Evolutionary conservation across 2,888 invertebrate species (phyloP).

Genomic region (Drosophila sordidula): DNA sequence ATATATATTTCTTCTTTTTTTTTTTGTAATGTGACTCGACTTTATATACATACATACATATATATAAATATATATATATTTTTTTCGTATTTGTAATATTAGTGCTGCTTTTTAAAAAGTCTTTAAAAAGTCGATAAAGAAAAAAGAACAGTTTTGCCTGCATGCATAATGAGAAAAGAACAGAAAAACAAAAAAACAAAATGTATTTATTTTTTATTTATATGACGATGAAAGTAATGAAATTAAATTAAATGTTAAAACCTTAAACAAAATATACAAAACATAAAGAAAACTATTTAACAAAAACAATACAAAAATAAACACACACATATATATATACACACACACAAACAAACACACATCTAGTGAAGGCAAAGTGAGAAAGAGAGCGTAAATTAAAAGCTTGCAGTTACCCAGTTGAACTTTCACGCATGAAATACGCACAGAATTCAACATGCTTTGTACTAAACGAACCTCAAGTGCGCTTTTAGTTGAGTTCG

Average conservation of each 20-base stretch:
- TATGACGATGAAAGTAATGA: conserved; percentile 67
- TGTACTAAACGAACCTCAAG: not conserved
- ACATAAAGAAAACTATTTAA: conserved; percentile 34
- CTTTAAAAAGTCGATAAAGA: conserved; percentile 49
- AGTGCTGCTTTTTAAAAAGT: conserved; percentile 70
- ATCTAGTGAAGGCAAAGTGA: conserved; percentile 20
- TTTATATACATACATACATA: conserved; percentile 58
- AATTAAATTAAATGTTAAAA: conserved; percentile 79
- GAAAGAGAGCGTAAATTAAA: conserved; percentile 4
- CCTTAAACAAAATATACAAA: conserved; percentile 74
- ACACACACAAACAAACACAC: conserved; percentile 43
- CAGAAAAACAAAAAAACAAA: conserved; percentile 55
- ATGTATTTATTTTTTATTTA: conserved; percentile 76
- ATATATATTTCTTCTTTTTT: conserved; percentile 38
- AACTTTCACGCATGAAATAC: conserved; percentile 41
- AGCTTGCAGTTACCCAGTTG: conserved; percentile 28
- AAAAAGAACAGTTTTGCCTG: conserved; percentile 60
- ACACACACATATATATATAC: conserved; percentile 44
- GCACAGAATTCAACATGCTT: conserved; percentile 31
- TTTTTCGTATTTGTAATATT: conserved; percentile 75
- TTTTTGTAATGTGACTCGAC: conserved; percentile 63
- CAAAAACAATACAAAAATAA: conserved; percentile 32
- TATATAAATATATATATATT: conserved; percentile 48
- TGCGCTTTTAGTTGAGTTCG: not conserved
- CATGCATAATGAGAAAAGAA: conserved; percentile 57